Conservation (phyloP, 1,140 invertebrate species). For the Drosophila lacertosa region DNA sequence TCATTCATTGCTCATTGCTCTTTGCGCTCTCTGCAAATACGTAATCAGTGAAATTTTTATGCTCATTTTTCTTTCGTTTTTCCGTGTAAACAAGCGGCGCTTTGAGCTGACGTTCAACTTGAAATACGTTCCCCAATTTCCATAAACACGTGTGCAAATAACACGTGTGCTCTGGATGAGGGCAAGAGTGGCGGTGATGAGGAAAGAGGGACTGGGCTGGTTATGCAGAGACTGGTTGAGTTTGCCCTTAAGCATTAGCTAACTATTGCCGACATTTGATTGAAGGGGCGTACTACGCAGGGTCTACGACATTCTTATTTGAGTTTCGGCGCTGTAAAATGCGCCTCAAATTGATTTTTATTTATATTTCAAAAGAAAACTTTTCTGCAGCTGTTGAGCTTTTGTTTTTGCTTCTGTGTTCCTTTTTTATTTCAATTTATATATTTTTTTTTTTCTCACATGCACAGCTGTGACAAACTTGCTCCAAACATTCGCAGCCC, state of each 20-base stretch:
- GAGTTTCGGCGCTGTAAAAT: slow-evolving; percentile 73
- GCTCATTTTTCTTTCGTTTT: slow-evolving; percentile 62
- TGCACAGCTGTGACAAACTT: slow-evolving; percentile 67
- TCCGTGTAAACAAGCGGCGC: slow-evolving; percentile 60
- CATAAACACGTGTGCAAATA: slow-evolving; percentile 82
- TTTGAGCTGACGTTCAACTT: slow-evolving; percentile 67
- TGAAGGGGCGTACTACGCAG: slow-evolving; percentile 39
- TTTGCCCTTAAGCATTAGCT: slow-evolving; percentile 54
- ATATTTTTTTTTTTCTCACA: slow-evolving; percentile 19
- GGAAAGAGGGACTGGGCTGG: neutral
- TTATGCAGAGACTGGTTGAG: neutral
- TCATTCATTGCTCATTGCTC: slow-evolving; percentile 2
- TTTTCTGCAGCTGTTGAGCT: slow-evolving; percentile 70
- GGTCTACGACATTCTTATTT: slow-evolving; percentile 45
- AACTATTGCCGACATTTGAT: slow-evolving; percentile 68
- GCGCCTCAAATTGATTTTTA: slow-evolving; percentile 79
- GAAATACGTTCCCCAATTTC: slow-evolving; percentile 80
- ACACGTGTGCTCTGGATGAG: slow-evolving; percentile 60
- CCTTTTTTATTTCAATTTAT: slow-evolving; percentile 32
- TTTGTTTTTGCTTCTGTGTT: slow-evolving; percentile 50
- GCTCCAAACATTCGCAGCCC: slow-evolving; percentile 5
- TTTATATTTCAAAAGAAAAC: slow-evolving; percentile 77
- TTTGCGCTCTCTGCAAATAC: slow-evolving; percentile 62
- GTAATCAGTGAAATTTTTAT: slow-evolving; percentile 79
- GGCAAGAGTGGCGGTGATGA: neutral